Percentiles rank a stretch among this genome's conserved stretches.
Conservation (phyloP, 2,888 invertebrate species). For the Ennomos fuscantarius region DNA sequence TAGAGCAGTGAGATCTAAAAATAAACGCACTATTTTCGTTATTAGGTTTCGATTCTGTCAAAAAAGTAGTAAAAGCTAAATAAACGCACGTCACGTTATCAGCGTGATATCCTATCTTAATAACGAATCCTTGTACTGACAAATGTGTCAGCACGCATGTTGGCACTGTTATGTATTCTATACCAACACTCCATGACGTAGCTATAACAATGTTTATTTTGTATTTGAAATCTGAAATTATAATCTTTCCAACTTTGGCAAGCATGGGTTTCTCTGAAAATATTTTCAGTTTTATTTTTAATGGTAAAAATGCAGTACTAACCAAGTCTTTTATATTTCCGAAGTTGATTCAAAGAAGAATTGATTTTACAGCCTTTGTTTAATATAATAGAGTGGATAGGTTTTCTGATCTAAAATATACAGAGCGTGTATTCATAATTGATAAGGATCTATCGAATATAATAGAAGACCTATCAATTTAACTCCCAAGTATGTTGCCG, state of each 20-base stretch:
- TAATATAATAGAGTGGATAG: too few species aligned
- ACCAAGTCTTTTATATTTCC: too few species aligned
- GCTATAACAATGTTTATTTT: constrained; percentile 41
- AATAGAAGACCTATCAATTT: too few species aligned
- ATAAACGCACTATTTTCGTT: too few species aligned
- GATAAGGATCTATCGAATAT: too few species aligned
- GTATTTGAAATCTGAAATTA: constrained; percentile 26
- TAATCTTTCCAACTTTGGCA: constrained; percentile 12
- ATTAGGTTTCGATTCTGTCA: constrained; percentile 4
- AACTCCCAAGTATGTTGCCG: too few species aligned
- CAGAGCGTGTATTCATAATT: too few species aligned
- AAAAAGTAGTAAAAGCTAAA: constrained; percentile 31
- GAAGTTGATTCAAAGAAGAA: too few species aligned
- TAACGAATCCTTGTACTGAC: constrained; percentile 43
- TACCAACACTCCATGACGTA: constrained; percentile 37
- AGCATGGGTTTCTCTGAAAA: constrained; percentile 14
- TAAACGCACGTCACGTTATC: constrained; percentile 40
- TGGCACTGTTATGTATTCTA: constrained; percentile 5
- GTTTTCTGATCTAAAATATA: too few species aligned
- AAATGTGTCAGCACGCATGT: constrained; percentile 36
- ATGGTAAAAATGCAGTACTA: neutral
- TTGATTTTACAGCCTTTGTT: too few species aligned
- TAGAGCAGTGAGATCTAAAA: too few species aligned
- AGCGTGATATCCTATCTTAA: constrained; percentile 48
- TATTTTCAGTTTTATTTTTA: constrained; percentile 5